Percentiles rank a stretch among this genome's conserved stretches.
These are phyloP conservation scores for Blera fallax DNA, from an alignment of 2,888 invertebrate species.

Conservation along the genomic window DNA sequence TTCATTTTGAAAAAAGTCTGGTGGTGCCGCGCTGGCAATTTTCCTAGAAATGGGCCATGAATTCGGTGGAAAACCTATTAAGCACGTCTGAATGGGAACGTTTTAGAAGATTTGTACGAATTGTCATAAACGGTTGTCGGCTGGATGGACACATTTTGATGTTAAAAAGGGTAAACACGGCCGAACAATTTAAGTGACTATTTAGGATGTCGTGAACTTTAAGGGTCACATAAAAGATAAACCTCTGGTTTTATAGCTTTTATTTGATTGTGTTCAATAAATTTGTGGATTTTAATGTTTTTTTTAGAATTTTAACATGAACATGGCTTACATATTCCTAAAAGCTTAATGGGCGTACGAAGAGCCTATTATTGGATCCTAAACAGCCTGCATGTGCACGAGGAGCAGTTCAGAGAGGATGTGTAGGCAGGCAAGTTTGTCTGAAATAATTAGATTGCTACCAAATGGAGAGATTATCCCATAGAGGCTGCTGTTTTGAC, in stretches of 20 bases:
- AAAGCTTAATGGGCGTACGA: background rate
- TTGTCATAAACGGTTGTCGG: constrained; percentile 64
- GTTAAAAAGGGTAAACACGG: constrained; percentile 51
- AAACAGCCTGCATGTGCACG: background rate
- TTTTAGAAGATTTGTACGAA: constrained; percentile 50
- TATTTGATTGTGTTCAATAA: constrained; percentile 16
- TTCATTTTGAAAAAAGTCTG: background rate
- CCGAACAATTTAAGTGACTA: background rate
- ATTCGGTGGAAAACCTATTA: constrained; percentile 57
- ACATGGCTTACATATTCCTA: background rate
- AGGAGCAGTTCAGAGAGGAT: too few relatives aligned
- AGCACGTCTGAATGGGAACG: constrained; percentile 53
- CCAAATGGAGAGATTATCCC: too few relatives aligned
- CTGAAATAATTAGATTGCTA: too few relatives aligned
- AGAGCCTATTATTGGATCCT: background rate
- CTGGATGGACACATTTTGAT: background rate
- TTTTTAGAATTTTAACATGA: background rate
- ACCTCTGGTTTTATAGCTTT: constrained; percentile 42
- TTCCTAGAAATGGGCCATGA: constrained; percentile 2
- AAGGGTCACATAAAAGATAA: constrained; percentile 37
- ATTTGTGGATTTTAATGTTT: constrained; percentile 14
- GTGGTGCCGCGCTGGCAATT: background rate
- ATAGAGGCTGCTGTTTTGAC: too few relatives aligned
- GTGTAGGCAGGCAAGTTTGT: too few relatives aligned
- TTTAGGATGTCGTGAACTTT: constrained; percentile 53